Conservation (phyloP, 2,888 invertebrate genomes). For the Microdon myrmicae region DNA sequence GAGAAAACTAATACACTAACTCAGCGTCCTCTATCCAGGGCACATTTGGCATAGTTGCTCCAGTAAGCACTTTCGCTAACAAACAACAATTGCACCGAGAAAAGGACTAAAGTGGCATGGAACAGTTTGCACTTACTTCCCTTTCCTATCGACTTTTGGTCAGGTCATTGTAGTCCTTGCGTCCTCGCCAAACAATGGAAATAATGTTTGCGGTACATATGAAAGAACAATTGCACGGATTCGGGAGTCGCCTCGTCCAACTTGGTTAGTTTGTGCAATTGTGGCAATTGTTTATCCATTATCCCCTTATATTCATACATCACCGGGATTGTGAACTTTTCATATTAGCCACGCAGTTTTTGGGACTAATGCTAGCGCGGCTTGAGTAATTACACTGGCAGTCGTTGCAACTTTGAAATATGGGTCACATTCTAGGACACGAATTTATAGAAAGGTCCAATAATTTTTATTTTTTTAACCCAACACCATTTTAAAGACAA, state of each 20-base stretch:
- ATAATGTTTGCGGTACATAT: slow-evolving; percentile 28
- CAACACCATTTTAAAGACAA: no score
- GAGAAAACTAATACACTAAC: neutral
- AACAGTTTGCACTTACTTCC: no score
- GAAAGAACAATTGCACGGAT: slow-evolving; percentile 18
- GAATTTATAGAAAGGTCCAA: slow-evolving; percentile 9
- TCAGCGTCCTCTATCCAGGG: slow-evolving; percentile 21
- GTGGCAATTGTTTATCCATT: slow-evolving; percentile 55
- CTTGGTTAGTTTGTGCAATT: slow-evolving; percentile 41
- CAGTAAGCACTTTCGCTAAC: slow-evolving; percentile 48
- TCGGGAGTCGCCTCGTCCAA: neutral
- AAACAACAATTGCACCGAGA: slow-evolving; percentile 45
- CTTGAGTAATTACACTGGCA: slow-evolving; percentile 27
- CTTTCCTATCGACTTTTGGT: no score
- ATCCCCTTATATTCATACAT: slow-evolving; percentile 50
- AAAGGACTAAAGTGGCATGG: no score
- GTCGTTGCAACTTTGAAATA: slow-evolving; percentile 1
- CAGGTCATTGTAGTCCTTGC: neutral
- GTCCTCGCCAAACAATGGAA: slow-evolving; percentile 24
- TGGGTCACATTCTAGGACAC: slow-evolving; percentile 7
- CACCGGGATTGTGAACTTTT: slow-evolving; percentile 47
- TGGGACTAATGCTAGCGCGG: neutral
- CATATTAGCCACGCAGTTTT: slow-evolving; percentile 39
- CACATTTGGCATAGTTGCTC: slow-evolving; percentile 49
- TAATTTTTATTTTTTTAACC: no score